phyloP scores from a whole-genome alignment of 2,888 invertebrate genomes.

The Nebria salina region DNA sequence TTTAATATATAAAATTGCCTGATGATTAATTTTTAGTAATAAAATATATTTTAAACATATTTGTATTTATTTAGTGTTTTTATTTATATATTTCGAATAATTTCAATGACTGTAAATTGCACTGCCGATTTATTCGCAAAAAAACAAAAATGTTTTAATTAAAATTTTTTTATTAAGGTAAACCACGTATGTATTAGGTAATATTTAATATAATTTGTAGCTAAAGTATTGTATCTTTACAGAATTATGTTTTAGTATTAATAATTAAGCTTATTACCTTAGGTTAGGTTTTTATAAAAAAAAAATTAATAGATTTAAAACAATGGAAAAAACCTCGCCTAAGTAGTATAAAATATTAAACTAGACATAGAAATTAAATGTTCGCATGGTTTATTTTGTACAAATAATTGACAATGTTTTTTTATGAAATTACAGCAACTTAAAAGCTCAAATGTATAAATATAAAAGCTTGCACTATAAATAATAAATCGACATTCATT shows the following conservation, averaged over 20 bases:
- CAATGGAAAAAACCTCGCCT: slow-evolving; percentile 46
- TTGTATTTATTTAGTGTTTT: neutral
- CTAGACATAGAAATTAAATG: neutral
- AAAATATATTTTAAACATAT: neutral
- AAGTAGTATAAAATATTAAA: slow-evolving; percentile 33
- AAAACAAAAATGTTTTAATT: neutral
- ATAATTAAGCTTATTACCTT: neutral
- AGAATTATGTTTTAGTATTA: neutral
- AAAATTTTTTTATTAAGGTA: neutral
- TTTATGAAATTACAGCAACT: neutral
- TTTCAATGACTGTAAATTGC: neutral
- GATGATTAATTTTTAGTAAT: neutral
- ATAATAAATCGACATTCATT: neutral
- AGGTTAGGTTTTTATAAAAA: slow-evolving; percentile 46
- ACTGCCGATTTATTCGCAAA: slow-evolving; percentile 7
- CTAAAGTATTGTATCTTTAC: no score
- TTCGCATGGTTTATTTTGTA: slow-evolving; percentile 27
- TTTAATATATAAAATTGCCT: neutral
- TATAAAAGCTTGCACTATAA: no score
- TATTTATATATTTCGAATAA: no score
- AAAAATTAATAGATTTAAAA: slow-evolving; percentile 31
- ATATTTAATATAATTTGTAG: neutral
- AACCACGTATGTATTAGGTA: neutral
- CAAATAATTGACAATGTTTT: slow-evolving; percentile 4
- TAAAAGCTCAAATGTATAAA: neutral